Evolutionary conservation across 2,113 vertebrate genomes (phyloP).

Genomic region (Ellobius talpinus): DNA sequence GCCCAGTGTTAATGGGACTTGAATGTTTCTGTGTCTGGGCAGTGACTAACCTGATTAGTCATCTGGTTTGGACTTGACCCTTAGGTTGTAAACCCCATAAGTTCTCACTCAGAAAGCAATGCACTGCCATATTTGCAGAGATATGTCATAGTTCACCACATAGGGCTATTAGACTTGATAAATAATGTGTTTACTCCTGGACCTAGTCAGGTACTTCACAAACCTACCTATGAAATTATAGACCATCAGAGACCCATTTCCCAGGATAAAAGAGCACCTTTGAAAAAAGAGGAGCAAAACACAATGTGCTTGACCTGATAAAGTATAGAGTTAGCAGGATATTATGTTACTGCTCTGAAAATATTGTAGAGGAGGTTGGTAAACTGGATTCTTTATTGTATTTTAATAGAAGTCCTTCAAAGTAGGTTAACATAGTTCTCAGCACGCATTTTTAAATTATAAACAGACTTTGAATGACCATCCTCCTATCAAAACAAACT

Average conservation of each 20-base stretch:
- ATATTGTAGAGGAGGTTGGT: slow-evolving; percentile 27
- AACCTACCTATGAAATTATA: slow-evolving; percentile 30
- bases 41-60: slow-evolving; percentile 82
- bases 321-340: slow-evolving; percentile 30
- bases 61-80: slow-evolving; percentile 51
- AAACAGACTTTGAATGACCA: slow-evolving; percentile 60
- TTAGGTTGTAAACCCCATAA: slow-evolving; percentile 49
- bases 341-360: slow-evolving; percentile 34
- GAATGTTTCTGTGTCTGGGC: slow-evolving; percentile 59
- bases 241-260: background rate
- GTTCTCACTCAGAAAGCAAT: slow-evolving; percentile 50
- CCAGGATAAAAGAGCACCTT: background rate
- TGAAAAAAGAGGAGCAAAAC: slow-evolving; percentile 44
- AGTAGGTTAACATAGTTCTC: slow-evolving; percentile 70
- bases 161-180: slow-evolving; percentile 21
- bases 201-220: slow-evolving; percentile 5
- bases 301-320: slow-evolving; percentile 31
- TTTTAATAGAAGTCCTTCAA: slow-evolving; percentile 72
- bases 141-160: slow-evolving; percentile 56
- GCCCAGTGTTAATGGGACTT: slow-evolving; percentile 76
- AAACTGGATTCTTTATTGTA: slow-evolving; percentile 68
- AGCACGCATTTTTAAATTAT: slow-evolving; percentile 63
- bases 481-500: slow-evolving; percentile 59
- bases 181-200: background rate
- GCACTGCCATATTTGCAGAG: slow-evolving; percentile 6